Conservation (phyloP, 2,113 vertebrate species). For the Nycticebus coucang region DNA sequence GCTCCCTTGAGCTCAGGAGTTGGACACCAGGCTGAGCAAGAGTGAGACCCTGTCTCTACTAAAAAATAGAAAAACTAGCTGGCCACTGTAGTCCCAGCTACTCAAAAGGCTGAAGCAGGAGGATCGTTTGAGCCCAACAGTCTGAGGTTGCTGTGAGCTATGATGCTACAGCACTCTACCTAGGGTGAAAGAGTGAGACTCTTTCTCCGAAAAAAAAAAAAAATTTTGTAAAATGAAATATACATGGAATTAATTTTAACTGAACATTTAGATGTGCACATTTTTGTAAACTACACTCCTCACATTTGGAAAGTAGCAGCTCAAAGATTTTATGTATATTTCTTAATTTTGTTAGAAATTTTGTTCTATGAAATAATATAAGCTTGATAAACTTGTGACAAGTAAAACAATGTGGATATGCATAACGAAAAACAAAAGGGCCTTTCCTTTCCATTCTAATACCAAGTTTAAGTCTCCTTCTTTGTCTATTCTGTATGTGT, state of each 20-base stretch:
- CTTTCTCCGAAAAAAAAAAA: too few relatives aligned
- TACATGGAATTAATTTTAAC: neutral
- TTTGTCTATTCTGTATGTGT: neutral
- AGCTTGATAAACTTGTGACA: neutral
- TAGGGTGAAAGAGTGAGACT: too few relatives aligned
- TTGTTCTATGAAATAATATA: slow-evolving; percentile 4
- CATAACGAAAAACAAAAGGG: neutral
- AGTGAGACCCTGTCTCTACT: too few relatives aligned
- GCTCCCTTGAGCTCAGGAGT: too few relatives aligned
- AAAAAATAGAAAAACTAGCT: too few relatives aligned
- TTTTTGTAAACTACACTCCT: neutral
- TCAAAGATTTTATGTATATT: neutral
- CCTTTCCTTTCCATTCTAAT: slow-evolving; percentile 11
- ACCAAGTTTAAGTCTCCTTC: neutral
- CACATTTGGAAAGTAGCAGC: neutral
- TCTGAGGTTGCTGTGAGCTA: too few relatives aligned
- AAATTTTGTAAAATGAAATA: neutral
- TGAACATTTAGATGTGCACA: neutral
- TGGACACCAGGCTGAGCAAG: too few relatives aligned
- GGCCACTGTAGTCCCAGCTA: too few relatives aligned
- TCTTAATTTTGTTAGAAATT: slow-evolving; percentile 46
- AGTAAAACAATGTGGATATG: neutral
- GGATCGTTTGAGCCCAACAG: too few relatives aligned
- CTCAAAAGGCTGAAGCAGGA: too few relatives aligned
- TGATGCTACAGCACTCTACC: too few relatives aligned